Percentiles rank a stretch among this genome's conserved stretches.
phyloP scores from a whole-genome alignment of 1,140 invertebrate species.

The Stenopsyche tienmushanensis region DNA sequence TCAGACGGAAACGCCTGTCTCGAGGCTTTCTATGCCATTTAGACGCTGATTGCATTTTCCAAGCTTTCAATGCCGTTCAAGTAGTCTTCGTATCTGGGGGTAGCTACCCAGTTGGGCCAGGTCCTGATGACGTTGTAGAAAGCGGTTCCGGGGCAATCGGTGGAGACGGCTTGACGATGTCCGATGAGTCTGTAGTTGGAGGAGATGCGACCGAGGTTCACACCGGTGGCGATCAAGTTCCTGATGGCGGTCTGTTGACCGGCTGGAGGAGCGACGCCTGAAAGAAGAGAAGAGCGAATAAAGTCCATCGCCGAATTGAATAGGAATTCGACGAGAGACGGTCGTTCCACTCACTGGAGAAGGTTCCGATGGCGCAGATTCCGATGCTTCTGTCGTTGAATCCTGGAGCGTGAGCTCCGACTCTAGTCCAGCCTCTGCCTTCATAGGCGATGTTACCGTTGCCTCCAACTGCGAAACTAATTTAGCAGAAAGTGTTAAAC shows the following conservation, averaged over 20 bases:
- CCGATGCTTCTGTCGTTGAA: constrained; percentile 74
- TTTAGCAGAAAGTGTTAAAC: constrained; percentile 41
- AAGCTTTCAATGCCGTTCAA: background rate
- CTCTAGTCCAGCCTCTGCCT: constrained; percentile 70
- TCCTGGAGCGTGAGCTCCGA: constrained; percentile 70
- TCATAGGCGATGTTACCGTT: constrained; percentile 70
- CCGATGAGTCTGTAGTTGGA: constrained; percentile 66
- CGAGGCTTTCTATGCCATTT: background rate
- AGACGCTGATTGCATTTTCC: background rate
- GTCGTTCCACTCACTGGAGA: constrained; percentile 42
- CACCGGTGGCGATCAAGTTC: constrained; percentile 63
- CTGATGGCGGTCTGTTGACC: constrained; percentile 61
- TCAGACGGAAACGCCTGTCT: too few species aligned
- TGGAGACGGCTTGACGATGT: constrained; percentile 67
- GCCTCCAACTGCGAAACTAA: constrained; percentile 76
- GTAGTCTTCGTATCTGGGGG: constrained; percentile 3
- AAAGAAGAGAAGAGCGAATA: too few species aligned
- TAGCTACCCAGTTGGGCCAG: constrained; percentile 60
- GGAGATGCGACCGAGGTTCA: constrained; percentile 60
- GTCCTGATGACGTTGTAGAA: constrained; percentile 63
- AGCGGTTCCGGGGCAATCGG: constrained; percentile 68
- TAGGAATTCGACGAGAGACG: too few species aligned
- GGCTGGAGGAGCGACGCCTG: constrained; percentile 60
- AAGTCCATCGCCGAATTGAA: too few species aligned
- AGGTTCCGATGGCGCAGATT: constrained; percentile 71